phyloP scores from a whole-genome alignment of 1,140 invertebrate species.

The Nymphalis io region DNA sequence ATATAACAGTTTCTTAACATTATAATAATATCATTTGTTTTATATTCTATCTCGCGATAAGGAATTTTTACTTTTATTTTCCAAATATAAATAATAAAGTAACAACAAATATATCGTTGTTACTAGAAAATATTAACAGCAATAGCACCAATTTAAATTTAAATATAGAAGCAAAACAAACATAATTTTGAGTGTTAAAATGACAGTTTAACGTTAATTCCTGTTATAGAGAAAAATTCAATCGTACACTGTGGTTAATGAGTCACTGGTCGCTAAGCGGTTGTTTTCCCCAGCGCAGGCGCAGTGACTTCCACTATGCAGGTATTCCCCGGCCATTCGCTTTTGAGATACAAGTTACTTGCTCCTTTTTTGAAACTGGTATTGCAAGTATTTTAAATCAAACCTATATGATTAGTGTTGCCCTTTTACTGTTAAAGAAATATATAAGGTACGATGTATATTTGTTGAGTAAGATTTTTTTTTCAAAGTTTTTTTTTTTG shows the following conservation, averaged over 20 bases:
- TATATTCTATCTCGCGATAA: too few relatives aligned
- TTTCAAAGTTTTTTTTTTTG: too few relatives aligned
- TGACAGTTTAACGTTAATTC: not conserved
- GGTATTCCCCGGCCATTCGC: constrained; percentile 36
- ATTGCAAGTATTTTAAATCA: not conserved
- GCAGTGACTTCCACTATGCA: not conserved
- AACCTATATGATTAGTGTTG: not conserved
- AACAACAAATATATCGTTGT: too few relatives aligned
- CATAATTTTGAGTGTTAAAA: not conserved
- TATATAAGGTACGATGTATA: too few relatives aligned
- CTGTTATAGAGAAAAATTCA: constrained; percentile 4
- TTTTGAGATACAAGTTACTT: constrained; percentile 17
- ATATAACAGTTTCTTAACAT: too few relatives aligned
- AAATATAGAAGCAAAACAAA: not conserved
- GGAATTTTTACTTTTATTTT: too few relatives aligned
- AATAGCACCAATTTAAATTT: too few relatives aligned
- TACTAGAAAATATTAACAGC: too few relatives aligned
- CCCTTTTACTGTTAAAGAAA: not conserved
- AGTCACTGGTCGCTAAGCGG: constrained; percentile 2
- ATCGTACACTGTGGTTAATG: constrained; percentile 4
- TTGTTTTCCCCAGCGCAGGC: constrained; percentile 25
- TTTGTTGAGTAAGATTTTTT: too few relatives aligned
- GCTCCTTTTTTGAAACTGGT: constrained; percentile 13
- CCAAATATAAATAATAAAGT: too few relatives aligned
- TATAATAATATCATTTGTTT: too few relatives aligned